Percentiles rank a stretch among this genome's conserved stretches.
These are phyloP conservation scores for Drosophila lacteicornis DNA, from an alignment of 1,140 invertebrate species.

Conservation along the genomic window DNA sequence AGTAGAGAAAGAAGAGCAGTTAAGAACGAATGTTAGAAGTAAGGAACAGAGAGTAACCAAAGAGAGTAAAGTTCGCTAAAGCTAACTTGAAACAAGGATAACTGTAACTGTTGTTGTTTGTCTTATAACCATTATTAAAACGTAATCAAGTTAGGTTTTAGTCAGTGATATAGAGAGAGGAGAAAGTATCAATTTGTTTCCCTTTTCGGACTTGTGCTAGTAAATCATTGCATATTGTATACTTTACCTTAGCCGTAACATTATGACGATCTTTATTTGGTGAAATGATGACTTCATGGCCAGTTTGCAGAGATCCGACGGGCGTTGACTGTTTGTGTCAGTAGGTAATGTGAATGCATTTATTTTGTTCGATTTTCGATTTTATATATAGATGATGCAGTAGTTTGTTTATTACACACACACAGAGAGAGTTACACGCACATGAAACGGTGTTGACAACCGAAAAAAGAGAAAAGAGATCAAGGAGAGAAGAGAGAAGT, in stretches of 20 bases:
- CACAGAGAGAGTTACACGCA: constrained; percentile 65
- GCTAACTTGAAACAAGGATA: constrained; percentile 39
- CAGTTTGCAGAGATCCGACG: constrained; percentile 94
- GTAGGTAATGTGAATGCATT: constrained; percentile 67
- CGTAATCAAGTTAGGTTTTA: constrained; percentile 29
- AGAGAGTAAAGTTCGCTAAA: constrained; percentile 27
- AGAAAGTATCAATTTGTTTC: constrained; percentile 20
- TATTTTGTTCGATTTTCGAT: constrained; percentile 52
- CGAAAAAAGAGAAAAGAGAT: constrained; percentile 65
- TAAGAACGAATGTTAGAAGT: constrained; percentile 39
- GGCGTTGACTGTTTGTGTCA: constrained; percentile 91
- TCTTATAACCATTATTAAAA: constrained; percentile 32
- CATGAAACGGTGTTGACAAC: constrained; percentile 65
- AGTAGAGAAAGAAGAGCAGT: constrained; percentile 33
- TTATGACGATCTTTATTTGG: constrained; percentile 94
- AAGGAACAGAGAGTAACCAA: constrained; percentile 35
- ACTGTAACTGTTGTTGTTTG: constrained; percentile 6
- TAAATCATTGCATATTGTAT: constrained; percentile 51
- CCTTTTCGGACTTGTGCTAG: constrained; percentile 22
- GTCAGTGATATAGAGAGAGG: constrained; percentile 8
- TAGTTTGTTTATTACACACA: constrained; percentile 52
- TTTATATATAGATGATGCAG: constrained; percentile 52
- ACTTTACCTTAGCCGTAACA: constrained; percentile 91
- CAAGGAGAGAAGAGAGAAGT: constrained; percentile 63
- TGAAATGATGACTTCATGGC: constrained; percentile 94